phyloP scores from a whole-genome alignment of 2,113 vertebrate species.

The Protomyctophum bolini region DNA sequence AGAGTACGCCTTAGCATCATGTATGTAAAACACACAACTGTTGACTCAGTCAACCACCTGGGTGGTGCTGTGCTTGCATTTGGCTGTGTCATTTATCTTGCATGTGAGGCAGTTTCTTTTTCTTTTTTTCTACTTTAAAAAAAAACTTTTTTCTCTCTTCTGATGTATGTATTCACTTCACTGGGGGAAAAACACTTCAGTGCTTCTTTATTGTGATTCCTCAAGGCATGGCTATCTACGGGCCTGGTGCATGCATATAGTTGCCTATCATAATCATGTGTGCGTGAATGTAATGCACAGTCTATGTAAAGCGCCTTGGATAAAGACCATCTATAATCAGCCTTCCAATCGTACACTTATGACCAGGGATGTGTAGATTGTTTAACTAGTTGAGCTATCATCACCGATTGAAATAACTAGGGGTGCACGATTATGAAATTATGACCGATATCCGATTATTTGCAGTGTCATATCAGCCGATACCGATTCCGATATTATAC shows the following conservation, averaged over 20 bases:
- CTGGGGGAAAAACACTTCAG: slow-evolving; percentile 29
- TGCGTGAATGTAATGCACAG: too few relatives aligned
- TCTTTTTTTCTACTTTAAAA: neutral
- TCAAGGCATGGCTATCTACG: slow-evolving; percentile 45
- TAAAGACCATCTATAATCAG: slow-evolving; percentile 41
- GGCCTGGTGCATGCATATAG: slow-evolving; percentile 25
- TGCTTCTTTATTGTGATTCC: slow-evolving; percentile 50
- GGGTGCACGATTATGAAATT: too few relatives aligned
- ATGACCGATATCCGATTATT: too few relatives aligned
- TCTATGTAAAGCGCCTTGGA: too few relatives aligned
- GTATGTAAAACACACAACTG: neutral
- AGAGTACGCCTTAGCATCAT: neutral
- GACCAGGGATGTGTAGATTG: slow-evolving; percentile 16
- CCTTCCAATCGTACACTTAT: slow-evolving; percentile 46
- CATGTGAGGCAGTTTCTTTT: neutral
- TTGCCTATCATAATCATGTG: slow-evolving; percentile 4
- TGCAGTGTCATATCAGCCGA: too few relatives aligned
- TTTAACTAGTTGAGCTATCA: too few relatives aligned
- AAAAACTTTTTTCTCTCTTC: slow-evolving; percentile 1
- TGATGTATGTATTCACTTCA: slow-evolving; percentile 36
- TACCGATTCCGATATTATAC: too few relatives aligned
- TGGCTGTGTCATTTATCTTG: slow-evolving; percentile 9
- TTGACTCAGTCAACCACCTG: slow-evolving; percentile 20
- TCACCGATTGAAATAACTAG: too few relatives aligned
- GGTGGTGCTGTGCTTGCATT: slow-evolving; percentile 30